phyloP scores from a whole-genome alignment of 2,797 vertebrate genomes.

The Artibeus lituratus region DNA sequence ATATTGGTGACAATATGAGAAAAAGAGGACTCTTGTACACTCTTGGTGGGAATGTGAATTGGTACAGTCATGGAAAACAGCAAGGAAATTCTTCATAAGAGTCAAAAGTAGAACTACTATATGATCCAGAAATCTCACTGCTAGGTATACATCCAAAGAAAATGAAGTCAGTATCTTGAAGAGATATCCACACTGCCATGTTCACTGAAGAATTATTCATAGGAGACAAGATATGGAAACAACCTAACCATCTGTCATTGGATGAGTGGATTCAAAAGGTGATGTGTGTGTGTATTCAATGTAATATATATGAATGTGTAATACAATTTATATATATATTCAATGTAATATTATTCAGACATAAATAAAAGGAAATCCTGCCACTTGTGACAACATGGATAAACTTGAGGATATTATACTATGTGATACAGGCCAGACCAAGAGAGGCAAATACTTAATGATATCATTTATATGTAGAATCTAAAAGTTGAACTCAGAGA shows the following conservation, averaged over 20 bases:
- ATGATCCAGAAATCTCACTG: neutral
- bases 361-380: neutral
- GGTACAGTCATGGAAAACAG: neutral
- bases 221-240: neutral
- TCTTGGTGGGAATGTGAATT: neutral
- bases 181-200: neutral
- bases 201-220: neutral
- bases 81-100: neutral
- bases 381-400: neutral
- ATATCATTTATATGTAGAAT: neutral
- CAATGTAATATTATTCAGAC: neutral
- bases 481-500: neutral
- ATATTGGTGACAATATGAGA: neutral
- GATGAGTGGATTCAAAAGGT: neutral
- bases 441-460: neutral
- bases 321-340: neutral
- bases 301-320: neutral
- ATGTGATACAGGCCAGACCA: neutral
- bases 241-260: neutral
- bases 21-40: neutral
- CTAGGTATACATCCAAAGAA: neutral
- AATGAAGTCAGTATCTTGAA: neutral
- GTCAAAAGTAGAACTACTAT: neutral
- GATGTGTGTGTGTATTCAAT: neutral
- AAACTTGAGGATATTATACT: neutral